A percentile compares a stretch with the other conserved stretches of the same genome.
Evolutionary conservation across 2,113 vertebrate species (phyloP).

Genomic region (Conger conger): DNA sequence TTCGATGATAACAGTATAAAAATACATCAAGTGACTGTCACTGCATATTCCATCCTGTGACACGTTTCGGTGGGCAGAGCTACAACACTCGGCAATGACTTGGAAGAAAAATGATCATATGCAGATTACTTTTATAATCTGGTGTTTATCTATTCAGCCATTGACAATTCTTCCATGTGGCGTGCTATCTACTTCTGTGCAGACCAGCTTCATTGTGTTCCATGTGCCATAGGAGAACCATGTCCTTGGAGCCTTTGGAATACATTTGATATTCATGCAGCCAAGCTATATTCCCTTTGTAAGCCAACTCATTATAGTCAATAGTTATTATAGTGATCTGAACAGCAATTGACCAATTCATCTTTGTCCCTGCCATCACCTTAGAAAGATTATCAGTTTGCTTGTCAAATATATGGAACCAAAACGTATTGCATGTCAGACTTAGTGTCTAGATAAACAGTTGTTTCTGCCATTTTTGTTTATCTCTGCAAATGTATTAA

Average conservation of each 20-base stretch:
- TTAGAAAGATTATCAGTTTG: background rate
- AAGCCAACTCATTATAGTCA: background rate
- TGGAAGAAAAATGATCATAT: no score
- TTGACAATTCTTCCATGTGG: no score
- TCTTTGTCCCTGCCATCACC: background rate
- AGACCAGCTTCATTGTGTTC: background rate
- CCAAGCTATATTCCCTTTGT: background rate
- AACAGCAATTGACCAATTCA: background rate
- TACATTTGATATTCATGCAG: background rate
- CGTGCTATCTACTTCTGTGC: background rate
- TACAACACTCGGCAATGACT: no score
- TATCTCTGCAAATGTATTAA: background rate
- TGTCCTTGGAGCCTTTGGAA: background rate
- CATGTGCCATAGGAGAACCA: background rate
- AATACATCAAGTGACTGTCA: no score
- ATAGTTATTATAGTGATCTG: background rate
- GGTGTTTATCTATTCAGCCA: no score
- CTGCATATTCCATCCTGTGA: no score
- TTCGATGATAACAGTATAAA: no score
- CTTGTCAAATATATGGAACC: background rate
- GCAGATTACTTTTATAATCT: no score
- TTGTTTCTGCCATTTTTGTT: background rate
- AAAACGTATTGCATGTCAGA: background rate
- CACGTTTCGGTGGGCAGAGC: no score
- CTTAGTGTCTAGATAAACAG: background rate